Percentiles rank a stretch among this genome's conserved stretches.
Conservation (phyloP, 2,888 invertebrate genomes). For the Parapristionchus giblindavisi region DNA sequence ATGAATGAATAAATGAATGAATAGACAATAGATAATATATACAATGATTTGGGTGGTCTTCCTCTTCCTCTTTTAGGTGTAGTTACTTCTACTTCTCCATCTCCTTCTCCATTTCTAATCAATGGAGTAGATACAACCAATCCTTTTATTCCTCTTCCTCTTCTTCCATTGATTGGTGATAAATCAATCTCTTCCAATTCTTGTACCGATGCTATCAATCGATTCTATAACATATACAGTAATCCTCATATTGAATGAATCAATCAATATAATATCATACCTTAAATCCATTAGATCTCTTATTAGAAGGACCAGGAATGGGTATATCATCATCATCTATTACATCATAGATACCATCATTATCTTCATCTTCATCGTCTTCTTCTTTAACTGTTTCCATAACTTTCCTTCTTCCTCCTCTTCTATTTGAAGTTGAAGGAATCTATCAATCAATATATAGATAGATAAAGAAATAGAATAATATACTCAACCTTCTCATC, state of each 20-base stretch:
- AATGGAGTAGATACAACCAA: slow-evolving; percentile 30
- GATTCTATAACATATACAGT: slow-evolving; percentile 1
- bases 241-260: background rate
- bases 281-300: background rate
- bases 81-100: background rate
- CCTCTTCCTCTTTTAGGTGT: slow-evolving; percentile 27
- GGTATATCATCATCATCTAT: background rate
- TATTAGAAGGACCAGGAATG: too few relatives aligned
- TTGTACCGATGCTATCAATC: slow-evolving; percentile 4
- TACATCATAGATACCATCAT: background rate
- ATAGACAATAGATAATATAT: too few relatives aligned
- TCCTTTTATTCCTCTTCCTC: background rate
- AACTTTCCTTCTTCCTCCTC: background rate
- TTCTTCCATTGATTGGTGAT: slow-evolving; percentile 13
- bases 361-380: slow-evolving; percentile 9
- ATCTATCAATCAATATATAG: background rate
- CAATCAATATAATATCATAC: background rate
- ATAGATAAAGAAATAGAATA: background rate
- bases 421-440: slow-evolving; percentile 6
- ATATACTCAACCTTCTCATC: background rate
- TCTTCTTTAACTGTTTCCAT: slow-evolving; percentile 26
- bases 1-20: background rate
- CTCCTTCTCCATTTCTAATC: slow-evolving; percentile 20
- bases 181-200: slow-evolving; percentile 22
- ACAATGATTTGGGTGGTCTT: too few relatives aligned